Conservation (phyloP, 2,888 invertebrate genomes). For the Proisotoma minuta region DNA sequence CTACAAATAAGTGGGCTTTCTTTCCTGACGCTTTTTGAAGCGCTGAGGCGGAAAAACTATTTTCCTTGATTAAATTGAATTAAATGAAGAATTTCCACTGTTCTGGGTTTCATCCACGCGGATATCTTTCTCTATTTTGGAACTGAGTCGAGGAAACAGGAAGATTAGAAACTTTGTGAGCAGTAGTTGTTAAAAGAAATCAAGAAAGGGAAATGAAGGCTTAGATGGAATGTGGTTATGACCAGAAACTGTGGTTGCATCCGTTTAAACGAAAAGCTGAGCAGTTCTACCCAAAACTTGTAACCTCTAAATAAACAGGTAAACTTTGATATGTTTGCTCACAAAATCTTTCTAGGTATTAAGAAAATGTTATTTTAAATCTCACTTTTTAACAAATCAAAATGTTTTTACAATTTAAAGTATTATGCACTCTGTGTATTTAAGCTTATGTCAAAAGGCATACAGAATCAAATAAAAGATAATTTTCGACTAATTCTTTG, state of each 20-base stretch:
- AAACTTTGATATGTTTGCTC: no score
- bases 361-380: no score
- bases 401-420: no score
- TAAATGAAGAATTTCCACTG: conserved; percentile 14
- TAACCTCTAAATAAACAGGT: no score
- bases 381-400: no score
- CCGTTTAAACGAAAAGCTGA: no score
- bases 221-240: conserved; percentile 29
- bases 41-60: conserved; percentile 23
- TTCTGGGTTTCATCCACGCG: background rate
- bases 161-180: conserved; percentile 17
- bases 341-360: no score
- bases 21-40: conserved; percentile 16
- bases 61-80: conserved; percentile 31
- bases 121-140: background rate
- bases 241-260: background rate
- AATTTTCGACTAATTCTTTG: background rate
- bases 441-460: no score
- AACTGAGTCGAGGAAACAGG: background rate
- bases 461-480: no score
- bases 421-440: no score
- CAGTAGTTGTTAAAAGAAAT: conserved; percentile 19
- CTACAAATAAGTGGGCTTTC: conserved; percentile 16
- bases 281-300: no score
- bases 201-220: conserved; percentile 22